Evolutionary conservation across 2,888 invertebrate species (phyloP), one percentile per base, ranked within the genome.

Genomic region (Sphinx pinastri): DNA sequence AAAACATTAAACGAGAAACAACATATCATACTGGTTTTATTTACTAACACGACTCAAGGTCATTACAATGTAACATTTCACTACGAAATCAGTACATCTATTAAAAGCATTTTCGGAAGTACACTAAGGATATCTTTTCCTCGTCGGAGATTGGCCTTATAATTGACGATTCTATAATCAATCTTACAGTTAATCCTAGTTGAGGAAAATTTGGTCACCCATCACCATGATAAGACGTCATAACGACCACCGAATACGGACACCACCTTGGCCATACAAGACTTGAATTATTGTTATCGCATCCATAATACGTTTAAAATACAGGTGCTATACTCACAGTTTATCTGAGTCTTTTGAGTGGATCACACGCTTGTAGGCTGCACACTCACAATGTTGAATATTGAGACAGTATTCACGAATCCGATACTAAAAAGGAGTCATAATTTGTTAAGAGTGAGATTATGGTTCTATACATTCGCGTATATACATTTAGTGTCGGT

Each of bases 371-470:
- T 73, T 67, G 66, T 54, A 38, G 57, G 13, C n/a, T 38, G 70
- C n/a, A n/a, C 52, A 49, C 6, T 59, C 54, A 31, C 45, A 13
- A 85, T 85, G 84, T 77, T 83, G 38, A 77, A 71, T 58, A 73
- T 85, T 60, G 77, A 81, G 68, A 72, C 71, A 55, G 67, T 71
- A 14, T 76, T 79, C 52, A 71, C 76, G 7, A 76, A 77, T 54
- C 79, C 77, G 4, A 77, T 84, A 49, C 71, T 84, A 71, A 82
- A 79, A 69, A 81, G 82, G 70, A 87, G 80, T 75, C 80, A 78
- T 52, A 76, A 73, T 25, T 77, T 88, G 68, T 74, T 88, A 6
- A 91, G 86, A 82, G 80, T 86, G 73, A 82, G 91, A 74, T 52
- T 92, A 67, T 84, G 82, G 71, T 78, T 90, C 47, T 88, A 88